Conservation (phyloP, 1,140 invertebrate species). For the Drosophila repleta region DNA sequence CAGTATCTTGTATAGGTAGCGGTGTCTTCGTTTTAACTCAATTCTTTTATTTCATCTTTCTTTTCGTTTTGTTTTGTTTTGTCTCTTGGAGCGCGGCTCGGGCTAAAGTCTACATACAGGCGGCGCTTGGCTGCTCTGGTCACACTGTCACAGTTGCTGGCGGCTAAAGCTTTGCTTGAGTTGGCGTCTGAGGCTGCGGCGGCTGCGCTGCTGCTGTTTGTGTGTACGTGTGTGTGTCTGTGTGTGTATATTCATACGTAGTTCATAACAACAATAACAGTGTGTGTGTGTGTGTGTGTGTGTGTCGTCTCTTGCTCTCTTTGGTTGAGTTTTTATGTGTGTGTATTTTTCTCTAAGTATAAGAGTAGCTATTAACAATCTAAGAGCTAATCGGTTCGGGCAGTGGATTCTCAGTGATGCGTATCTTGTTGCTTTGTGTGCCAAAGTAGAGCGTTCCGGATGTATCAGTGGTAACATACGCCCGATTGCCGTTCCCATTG, state of each 20-base stretch:
- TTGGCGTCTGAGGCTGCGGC: slow-evolving; percentile 42
- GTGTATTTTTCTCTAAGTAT: slow-evolving; percentile 13
- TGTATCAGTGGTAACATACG: slow-evolving; percentile 73
- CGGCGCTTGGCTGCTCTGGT: slow-evolving; percentile 55
- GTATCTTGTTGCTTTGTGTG: slow-evolving; percentile 78
- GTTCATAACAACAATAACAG: slow-evolving; percentile 75
- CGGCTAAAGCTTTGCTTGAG: slow-evolving; percentile 54
- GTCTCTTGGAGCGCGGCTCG: slow-evolving; percentile 71
- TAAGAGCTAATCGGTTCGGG: slow-evolving; percentile 83
- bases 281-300: slow-evolving; percentile 44
- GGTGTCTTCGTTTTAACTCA: slow-evolving; percentile 39
- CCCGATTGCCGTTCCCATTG: slow-evolving; percentile 76
- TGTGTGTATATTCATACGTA: slow-evolving; percentile 44
- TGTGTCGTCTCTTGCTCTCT: slow-evolving; percentile 37
- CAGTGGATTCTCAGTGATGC: slow-evolving; percentile 84
- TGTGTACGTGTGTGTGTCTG: slow-evolving; percentile 24
- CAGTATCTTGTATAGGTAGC: slow-evolving; percentile 42
- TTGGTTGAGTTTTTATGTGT: slow-evolving; percentile 33
- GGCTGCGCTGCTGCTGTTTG: slow-evolving; percentile 53
- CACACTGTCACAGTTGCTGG: slow-evolving; percentile 51
- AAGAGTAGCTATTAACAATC: slow-evolving; percentile 53
- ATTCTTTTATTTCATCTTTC: slow-evolving; percentile 20
- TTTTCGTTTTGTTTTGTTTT: slow-evolving; percentile 26
- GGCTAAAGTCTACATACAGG: slow-evolving; percentile 62
- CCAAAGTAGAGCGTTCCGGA: slow-evolving; percentile 70